Evolutionary conservation across 2,797 vertebrate species (phyloP).

Genomic region (Crenichthys baileyi): DNA sequence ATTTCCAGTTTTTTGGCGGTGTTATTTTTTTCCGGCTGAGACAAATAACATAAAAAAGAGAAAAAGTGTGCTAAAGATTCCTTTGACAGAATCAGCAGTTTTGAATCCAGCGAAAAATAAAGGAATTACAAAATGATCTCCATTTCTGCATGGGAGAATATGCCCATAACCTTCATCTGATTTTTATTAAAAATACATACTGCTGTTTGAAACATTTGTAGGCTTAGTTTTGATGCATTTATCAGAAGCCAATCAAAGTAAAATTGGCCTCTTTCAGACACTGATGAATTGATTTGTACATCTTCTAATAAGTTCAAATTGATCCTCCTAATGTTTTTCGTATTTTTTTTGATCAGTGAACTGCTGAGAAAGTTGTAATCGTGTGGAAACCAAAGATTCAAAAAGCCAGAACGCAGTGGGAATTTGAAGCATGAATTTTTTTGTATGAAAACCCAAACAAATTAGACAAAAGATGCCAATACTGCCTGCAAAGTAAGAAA

Average conservation of each 20-base stretch:
- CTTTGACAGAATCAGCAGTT: background rate
- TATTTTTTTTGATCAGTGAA: background rate
- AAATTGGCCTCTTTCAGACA: background rate
- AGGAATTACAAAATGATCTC: background rate
- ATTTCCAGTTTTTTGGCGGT: background rate
- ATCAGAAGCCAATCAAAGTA: background rate
- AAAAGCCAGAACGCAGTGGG: background rate
- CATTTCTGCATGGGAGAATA: background rate
- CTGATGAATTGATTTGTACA: background rate
- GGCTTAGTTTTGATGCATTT: background rate
- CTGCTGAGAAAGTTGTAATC: background rate
- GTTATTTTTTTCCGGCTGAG: background rate
- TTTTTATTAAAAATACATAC: background rate
- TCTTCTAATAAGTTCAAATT: background rate
- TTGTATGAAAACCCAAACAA: background rate
- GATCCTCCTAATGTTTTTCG: background rate
- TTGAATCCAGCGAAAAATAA: too few relatives aligned
- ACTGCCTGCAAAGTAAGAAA: background rate
- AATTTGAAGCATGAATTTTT: background rate
- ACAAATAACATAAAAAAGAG: background rate
- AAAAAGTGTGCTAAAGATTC: background rate
- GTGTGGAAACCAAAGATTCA: background rate
- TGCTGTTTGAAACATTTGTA: background rate
- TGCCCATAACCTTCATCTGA: background rate
- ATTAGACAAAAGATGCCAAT: background rate